phyloP scores from a whole-genome alignment of 1,140 invertebrate species.

The Arion vulgaris region DNA sequence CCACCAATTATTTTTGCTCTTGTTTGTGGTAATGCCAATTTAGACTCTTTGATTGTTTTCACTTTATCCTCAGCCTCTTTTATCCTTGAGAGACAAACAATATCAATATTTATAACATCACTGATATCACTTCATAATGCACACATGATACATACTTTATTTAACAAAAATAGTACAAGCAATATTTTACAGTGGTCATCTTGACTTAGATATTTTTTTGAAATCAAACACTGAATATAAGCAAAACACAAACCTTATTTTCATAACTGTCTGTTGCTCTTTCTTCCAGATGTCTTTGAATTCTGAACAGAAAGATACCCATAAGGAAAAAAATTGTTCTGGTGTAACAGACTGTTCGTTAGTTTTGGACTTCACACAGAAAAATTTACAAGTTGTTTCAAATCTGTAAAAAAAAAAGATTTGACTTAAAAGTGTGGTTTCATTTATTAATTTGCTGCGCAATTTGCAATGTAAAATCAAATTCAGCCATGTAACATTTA shows the following conservation, averaged over 20 bases:
- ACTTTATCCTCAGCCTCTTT: conserved; percentile 32
- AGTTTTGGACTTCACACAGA: conserved; percentile 88
- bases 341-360: conserved; percentile 82
- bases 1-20: conserved; percentile 35
- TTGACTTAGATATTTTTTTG: too few relatives aligned
- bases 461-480: too few relatives aligned
- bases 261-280: conserved; percentile 87
- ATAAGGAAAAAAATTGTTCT: conserved; percentile 90
- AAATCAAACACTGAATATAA: neutral
- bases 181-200: too few relatives aligned
- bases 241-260: conserved; percentile 79
- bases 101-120: neutral
- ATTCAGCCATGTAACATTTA: too few relatives aligned
- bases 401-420: conserved; percentile 76
- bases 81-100: conserved; percentile 4
- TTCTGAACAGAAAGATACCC: conserved; percentile 91
- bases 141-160: neutral
- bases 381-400: conserved; percentile 86
- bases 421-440: too few relatives aligned
- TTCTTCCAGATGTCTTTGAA: conserved; percentile 97
- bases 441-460: too few relatives aligned
- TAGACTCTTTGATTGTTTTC: conserved; percentile 29
- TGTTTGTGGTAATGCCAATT: conserved; percentile 25
- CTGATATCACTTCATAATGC: neutral
- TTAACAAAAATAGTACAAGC: neutral